Percentiles rank a stretch among this genome's conserved stretches.
phyloP scores from a whole-genome alignment of 2,888 invertebrate genomes.

The Polydrusus tereticollis region DNA sequence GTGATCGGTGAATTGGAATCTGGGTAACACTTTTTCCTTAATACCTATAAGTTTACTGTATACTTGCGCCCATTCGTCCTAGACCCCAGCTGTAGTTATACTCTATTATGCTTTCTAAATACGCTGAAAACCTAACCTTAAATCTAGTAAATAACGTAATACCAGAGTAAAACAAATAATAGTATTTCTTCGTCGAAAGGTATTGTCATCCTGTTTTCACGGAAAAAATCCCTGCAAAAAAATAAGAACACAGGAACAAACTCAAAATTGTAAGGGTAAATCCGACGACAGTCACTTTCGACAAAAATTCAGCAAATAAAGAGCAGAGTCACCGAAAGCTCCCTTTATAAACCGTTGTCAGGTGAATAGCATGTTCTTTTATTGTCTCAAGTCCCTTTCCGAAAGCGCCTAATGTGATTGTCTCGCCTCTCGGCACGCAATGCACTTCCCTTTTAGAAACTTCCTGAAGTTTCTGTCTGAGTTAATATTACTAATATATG shows the following conservation, averaged over 20 bases:
- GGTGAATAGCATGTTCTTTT: background rate
- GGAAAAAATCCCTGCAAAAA: background rate
- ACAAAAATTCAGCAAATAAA: background rate
- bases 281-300: background rate
- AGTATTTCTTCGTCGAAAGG: too few species aligned
- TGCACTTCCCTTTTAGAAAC: constrained; percentile 18
- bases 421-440: constrained; percentile 14
- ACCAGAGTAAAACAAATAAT: too few species aligned
- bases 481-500: constrained; percentile 21
- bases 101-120: too few species aligned
- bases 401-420: constrained; percentile 16
- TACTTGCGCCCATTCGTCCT: too few species aligned
- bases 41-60: too few species aligned
- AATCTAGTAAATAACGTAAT: too few species aligned
- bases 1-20: too few species aligned
- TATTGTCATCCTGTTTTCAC: too few species aligned
- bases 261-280: background rate
- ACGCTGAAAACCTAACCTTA: too few species aligned
- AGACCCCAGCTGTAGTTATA: too few species aligned
- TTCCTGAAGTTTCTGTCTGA: constrained; percentile 22
- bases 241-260: background rate
- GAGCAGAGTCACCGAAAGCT: background rate
- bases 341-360: background rate
- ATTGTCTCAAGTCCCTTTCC: constrained; percentile 9
- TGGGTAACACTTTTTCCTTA: too few species aligned